Conservation (phyloP, 2,888 invertebrate genomes). For the Eupithecia dodoneata region DNA sequence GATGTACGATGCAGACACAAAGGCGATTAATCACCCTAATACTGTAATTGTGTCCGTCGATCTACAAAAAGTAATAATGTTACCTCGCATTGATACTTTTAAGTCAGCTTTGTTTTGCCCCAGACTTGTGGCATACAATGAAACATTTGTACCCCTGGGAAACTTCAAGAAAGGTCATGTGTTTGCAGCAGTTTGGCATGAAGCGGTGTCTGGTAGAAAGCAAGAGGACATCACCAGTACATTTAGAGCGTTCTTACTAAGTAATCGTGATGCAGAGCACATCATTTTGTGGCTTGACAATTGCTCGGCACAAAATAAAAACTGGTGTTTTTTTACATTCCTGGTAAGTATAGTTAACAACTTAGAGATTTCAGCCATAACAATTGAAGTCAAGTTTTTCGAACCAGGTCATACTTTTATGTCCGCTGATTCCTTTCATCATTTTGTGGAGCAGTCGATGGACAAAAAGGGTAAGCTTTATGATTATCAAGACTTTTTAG, state of each 20-base stretch:
- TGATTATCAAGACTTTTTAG: conserved; percentile 12
- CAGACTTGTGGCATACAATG: not conserved
- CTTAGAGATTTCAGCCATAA: not conserved
- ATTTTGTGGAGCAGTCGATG: conserved; percentile 4
- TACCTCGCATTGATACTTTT: too few species aligned
- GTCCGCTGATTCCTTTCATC: conserved; percentile 8
- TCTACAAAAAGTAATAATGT: too few species aligned
- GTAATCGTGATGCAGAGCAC: not conserved
- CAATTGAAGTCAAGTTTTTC: conserved; percentile 3
- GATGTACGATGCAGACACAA: too few species aligned
- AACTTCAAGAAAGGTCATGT: not conserved
- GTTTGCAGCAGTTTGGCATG: conserved; percentile 10
- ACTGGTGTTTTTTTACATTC: conserved; percentile 6
- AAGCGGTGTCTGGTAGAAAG: not conserved
- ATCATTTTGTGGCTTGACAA: conserved; percentile 15
- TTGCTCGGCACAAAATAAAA: conserved; percentile 16
- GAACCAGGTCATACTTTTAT: conserved; percentile 18
- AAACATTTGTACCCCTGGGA: conserved; percentile 13
- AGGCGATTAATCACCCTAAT: too few species aligned
- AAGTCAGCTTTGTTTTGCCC: too few species aligned
- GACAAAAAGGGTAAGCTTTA: conserved; percentile 8
- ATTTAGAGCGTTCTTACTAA: not conserved
- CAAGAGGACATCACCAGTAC: not conserved
- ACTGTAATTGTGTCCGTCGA: too few species aligned
- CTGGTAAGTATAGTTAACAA: conserved; percentile 7